phyloP scores from a whole-genome alignment of 2,113 vertebrate species.

The Crotophaga sulcirostris region DNA sequence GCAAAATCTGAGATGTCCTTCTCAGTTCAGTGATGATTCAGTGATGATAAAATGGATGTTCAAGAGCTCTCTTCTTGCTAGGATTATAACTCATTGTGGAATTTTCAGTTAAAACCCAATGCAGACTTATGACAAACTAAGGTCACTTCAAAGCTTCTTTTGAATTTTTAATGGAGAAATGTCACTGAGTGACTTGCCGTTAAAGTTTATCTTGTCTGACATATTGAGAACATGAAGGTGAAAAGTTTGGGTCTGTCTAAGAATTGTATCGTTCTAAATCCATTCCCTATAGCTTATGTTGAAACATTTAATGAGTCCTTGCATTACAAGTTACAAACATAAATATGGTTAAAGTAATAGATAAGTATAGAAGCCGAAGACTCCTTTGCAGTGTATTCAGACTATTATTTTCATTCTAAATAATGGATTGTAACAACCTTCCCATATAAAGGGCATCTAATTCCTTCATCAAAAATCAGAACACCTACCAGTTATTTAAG shows the following conservation, averaged over 20 bases:
- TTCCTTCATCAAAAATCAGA: not conserved
- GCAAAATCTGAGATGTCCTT: slow-evolving; percentile 18
- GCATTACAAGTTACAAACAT: not conserved
- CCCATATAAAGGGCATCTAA: not conserved
- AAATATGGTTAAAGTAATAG: not conserved
- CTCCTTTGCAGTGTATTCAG: not conserved
- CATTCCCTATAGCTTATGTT: not conserved
- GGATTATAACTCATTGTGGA: not conserved
- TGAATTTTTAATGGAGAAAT: not conserved
- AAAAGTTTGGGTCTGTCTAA: not conserved
- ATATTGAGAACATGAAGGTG: not conserved
- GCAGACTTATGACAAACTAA: not conserved
- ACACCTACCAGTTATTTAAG: not conserved
- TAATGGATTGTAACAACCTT: not conserved
- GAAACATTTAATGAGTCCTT: not conserved
- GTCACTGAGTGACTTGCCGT: not conserved
- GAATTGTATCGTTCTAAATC: not conserved
- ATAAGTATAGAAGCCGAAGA: not conserved
- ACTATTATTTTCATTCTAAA: not conserved
- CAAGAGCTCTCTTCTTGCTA: not conserved
- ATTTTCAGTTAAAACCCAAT: not conserved
- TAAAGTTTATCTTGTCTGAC: not conserved
- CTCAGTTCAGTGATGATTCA: slow-evolving; percentile 26
- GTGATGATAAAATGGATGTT: not conserved
- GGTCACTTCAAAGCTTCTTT: not conserved